Base-by-base conservation (phyloP, 2,797 vertebrate genomes). In the Simalia tracyae region DNA sequence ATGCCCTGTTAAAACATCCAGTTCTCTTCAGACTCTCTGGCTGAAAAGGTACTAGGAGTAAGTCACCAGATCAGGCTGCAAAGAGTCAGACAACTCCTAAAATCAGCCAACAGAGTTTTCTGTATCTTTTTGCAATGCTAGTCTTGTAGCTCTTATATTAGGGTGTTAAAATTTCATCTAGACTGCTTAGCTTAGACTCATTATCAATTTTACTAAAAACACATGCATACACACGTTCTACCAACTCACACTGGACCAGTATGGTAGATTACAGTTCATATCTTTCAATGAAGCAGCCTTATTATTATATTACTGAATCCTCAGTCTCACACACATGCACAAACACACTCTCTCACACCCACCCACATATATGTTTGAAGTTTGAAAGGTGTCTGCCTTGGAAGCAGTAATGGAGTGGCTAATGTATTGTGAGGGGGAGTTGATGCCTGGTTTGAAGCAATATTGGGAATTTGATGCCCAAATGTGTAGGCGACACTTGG, bases 331-430 rank as follows among this genome's bases (percentile, higher is more conserved):
- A 42, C 36, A 81, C 6, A 42, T 76, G 15, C 17, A 76, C 72
- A 46, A 81, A 8, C 36, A 24, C 19, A 24, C 9, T 10, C 36
- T 10, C 19, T 46, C 7, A 36, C 68, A 36, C 31, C 19, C 7
- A 42, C 31, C 8, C 31, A 76, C 76, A 24, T 46, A 81, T 46
- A 46, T 24, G 42, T 46, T 81, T 81, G 93, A 26, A 92, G 92
- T 93, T 91, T 92, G n/a, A 28, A 60, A 90, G 88, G 89, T 91
- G 91, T 15, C 89, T 61, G 42, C 8, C 86, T 84, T 24, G 84
- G 6, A 90, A 89, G 8, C 28, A 88, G 93, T 0, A 0, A 86
- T 93, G 26, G 92, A 28, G 81, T 46, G 81, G 57, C 17, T 6
- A 92, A 26, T 22, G 89, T 10, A 9, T 0, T 42, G 88, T 46